Base-by-base conservation (phyloP, 2,113 vertebrate species). In the Phylloscopus whistleri region DNA sequence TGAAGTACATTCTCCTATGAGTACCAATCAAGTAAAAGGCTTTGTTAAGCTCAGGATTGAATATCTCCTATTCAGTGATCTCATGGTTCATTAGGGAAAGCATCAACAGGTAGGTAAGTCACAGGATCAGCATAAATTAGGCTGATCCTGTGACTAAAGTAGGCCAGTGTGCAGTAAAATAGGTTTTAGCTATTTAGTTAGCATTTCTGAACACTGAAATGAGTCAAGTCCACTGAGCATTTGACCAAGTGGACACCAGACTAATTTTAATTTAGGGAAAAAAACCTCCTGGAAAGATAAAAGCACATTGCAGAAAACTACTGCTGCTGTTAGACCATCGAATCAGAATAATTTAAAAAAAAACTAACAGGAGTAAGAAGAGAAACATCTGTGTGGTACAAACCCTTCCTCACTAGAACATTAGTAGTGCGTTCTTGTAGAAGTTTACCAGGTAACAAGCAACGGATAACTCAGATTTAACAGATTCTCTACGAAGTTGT, bases 401-500 rank as follows among this genome's bases (percentile, higher is more conserved):
- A 90, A 86, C 16, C 31, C 21, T 58, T 30, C 49, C 67, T 74
- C 48, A 59, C 51, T 53, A 66, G 26, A 86, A 37, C 59, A 80
- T 26, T 27, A 46, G 26, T 49, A 39, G 19, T 59, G 51, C 41
- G n/a, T 26, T 84, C 27, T 48, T 59, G 12, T 30, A 89, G 83
- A 80, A 3, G 33, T 49, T 84, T 84, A 89, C 43, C 60, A 63
- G 55, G 80, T 74, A 81, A 83, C 41, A 84, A 86, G 68, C 59
- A 84, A 94, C 82, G 92, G 51, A 74, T 63, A 90, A 91, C 31
- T 76, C 73, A 80, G 27, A 95, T 74, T 87, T 85, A 83, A 88
- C 23, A 88, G 63, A 90, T 95, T 93, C 95, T 94, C 84, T 80
- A 90, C 72, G 5, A 30, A 95, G 48, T 87, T 87, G 63, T 51